phyloP scores from a whole-genome alignment of 1,140 invertebrate species.

The Cryptotermes secundus region DNA sequence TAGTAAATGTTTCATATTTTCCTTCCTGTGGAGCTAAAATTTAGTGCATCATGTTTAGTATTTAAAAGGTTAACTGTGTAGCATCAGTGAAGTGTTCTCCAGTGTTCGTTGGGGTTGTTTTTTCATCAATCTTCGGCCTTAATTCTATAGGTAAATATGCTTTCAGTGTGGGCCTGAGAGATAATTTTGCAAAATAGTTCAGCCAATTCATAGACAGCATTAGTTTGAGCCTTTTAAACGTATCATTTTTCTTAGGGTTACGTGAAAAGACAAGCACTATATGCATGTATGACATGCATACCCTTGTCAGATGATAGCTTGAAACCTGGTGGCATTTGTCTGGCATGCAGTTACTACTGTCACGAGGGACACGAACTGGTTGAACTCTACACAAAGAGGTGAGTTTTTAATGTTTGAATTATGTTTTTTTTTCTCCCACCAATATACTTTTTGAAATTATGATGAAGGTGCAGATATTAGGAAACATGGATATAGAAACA shows the following conservation, averaged over 20 bases:
- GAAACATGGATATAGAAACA: too few relatives aligned
- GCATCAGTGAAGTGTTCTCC: too few relatives aligned
- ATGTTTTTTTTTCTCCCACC: too few relatives aligned
- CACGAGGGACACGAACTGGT: constrained; percentile 95
- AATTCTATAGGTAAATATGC: neutral
- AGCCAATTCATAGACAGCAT: too few relatives aligned
- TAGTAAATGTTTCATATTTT: neutral
- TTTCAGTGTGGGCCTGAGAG: too few relatives aligned
- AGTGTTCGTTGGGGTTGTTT: neutral
- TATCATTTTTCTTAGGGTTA: constrained; percentile 73
- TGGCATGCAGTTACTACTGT: constrained; percentile 92
- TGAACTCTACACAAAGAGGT: constrained; percentile 96
- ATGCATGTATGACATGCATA: constrained; percentile 91
- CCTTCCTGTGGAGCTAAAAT: neutral
- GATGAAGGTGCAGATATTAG: too few relatives aligned
- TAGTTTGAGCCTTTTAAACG: too few relatives aligned
- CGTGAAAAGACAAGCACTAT: constrained; percentile 89
- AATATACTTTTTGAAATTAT: too few relatives aligned
- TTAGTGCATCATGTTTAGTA: too few relatives aligned
- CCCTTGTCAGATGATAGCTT: constrained; percentile 49
- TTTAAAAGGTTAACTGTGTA: too few relatives aligned
- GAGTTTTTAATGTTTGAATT: constrained; percentile 20
- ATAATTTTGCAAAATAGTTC: too few relatives aligned
- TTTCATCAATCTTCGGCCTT: neutral
- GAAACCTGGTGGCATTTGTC: constrained; percentile 80